Evolutionary conservation across 2,888 invertebrate genomes (phyloP).

Genomic region (Tipula lateralis): DNA sequence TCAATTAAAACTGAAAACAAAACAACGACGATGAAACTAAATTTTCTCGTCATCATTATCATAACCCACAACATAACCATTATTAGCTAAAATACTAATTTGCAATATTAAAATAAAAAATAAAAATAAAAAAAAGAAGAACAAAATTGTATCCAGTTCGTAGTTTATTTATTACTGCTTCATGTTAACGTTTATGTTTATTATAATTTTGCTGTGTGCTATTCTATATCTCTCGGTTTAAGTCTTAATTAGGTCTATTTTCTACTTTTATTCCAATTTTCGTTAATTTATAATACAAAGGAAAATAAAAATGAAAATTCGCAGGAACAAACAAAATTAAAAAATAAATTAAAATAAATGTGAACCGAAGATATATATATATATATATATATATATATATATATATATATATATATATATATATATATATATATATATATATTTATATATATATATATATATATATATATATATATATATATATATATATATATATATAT

Average conservation of each 20-base stretch:
- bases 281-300: not conserved
- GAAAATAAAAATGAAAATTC: slow-evolving; percentile 3
- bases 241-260: slow-evolving; percentile 15
- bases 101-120: not conserved
- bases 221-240: not conserved
- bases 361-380: not conserved
- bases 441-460: not conserved
- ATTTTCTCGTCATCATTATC: slow-evolving; percentile 11
- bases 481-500: not conserved
- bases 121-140: not conserved
- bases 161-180: not conserved
- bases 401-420: not conserved
- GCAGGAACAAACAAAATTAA: slow-evolving; percentile 24
- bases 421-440: not conserved
- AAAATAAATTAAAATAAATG: slow-evolving; percentile 11
- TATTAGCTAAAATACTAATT: slow-evolving; percentile 19
- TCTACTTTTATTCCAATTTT: not conserved
- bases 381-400: no score
- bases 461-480: not conserved
- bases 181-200: not conserved
- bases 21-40: not conserved
- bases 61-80: slow-evolving; percentile 11
- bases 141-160: not conserved
- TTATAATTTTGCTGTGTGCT: slow-evolving; percentile 11
- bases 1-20: slow-evolving; percentile 1